Conservation (phyloP, 2,797 vertebrate genomes). For the Sebastes nivosus region DNA sequence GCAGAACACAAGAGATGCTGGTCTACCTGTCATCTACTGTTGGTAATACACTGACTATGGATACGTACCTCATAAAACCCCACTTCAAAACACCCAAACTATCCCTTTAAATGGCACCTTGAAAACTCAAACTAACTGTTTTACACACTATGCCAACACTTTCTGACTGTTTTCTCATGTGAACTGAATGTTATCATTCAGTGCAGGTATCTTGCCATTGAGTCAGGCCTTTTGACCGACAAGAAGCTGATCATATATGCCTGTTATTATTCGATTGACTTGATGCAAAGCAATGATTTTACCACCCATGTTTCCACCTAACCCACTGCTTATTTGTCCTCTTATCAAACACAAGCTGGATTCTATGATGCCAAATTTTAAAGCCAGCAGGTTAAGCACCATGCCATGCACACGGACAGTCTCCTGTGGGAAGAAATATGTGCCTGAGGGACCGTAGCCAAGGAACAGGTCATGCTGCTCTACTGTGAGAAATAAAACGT, state of each 20-base stretch:
- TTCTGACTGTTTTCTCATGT: not conserved
- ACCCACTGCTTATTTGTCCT: conserved; percentile 5
- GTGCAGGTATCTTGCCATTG: not conserved
- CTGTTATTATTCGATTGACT: not conserved
- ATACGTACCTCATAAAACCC: no score
- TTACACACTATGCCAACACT: not conserved
- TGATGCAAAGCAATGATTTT: not conserved
- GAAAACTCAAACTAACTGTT: not conserved
- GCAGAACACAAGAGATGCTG: no score
- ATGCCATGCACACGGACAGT: conserved; percentile 64
- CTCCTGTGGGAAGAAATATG: conserved; percentile 79
- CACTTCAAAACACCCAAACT: no score
- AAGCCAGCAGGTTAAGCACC: conserved; percentile 48
- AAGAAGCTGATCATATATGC: conserved; percentile 13
- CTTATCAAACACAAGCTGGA: conserved; percentile 30
- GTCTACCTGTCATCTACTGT: no score
- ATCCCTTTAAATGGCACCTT: not conserved
- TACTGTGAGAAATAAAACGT: conserved; percentile 77
- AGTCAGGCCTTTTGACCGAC: not conserved
- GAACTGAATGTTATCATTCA: not conserved
- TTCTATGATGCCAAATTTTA: conserved; percentile 16
- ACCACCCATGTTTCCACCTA: not conserved
- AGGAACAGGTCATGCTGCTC: conserved; percentile 79
- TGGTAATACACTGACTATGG: no score
- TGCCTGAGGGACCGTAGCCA: conserved; percentile 75